Base-by-base conservation (phyloP, 2,888 invertebrate species). In the Campoplex nolae region DNA sequence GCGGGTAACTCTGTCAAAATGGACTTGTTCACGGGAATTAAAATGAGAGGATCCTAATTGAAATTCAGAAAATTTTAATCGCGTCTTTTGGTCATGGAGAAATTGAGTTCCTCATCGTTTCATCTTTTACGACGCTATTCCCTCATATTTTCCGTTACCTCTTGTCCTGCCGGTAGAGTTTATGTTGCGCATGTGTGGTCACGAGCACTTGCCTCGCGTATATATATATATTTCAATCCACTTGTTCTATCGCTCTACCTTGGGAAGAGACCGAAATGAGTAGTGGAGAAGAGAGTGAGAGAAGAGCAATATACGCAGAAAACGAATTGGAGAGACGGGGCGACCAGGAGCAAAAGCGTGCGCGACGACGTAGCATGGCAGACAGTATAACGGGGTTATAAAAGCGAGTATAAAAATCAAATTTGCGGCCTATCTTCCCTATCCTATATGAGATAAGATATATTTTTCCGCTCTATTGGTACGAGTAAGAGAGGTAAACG, bases 321-420 rank as follows among this genome's bases (percentile, higher is more conserved):
- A 84, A 68, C 74, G 84, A 82, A 80, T 67, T 68, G 80, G 76
- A 79, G 71, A 83, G 88, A 80, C 67, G 68, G 77, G 74, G 81
- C 48, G 38, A 62, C 35, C 77, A 58, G 65, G 76, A 71, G 77
- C 62, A 77, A 76, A 83, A 71, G 45, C 83, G 76, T 51, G 62
- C 56, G 70, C 58, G 76, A 58, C 48, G 70, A 76, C 70, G 58
- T 56, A 38, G 58, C 68, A 83, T 88, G 88, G 85, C 86, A 88
- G 89, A 89, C 87, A 87, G 88, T 89, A 89, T 91, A 91, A 91
- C 90, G 67, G 88, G 89, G 91, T 91, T 92, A 91, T 91, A 90
- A 91, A 89, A 90, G 90, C 90, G 89, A 91, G 90, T 91, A 91
- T 88, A 90, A 90, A 90, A 91, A 91, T 91, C 88, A 90, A 91